Evolutionary conservation across 2,113 vertebrate genomes (phyloP).

Genomic region (Sterna hirundo): DNA sequence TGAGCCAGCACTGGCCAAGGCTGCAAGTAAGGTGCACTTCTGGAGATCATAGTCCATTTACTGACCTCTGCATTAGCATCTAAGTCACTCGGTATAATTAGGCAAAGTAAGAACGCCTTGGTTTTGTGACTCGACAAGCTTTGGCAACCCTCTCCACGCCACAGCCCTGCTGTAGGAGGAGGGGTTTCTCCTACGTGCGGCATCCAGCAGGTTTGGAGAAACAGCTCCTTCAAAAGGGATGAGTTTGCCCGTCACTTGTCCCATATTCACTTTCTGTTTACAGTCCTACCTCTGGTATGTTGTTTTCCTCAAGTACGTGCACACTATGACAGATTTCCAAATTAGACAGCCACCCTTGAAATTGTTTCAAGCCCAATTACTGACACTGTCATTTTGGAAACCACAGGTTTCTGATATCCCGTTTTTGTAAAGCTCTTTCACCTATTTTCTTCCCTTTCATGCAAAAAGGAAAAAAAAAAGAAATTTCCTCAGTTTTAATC

Average conservation of each 20-base stretch:
- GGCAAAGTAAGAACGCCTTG: neutral
- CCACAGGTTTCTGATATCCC: neutral
- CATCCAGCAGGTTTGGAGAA: neutral
- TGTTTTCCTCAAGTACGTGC: neutral
- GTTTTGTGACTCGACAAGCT: neutral
- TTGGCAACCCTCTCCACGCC: neutral
- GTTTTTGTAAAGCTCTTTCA: neutral
- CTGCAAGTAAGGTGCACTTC: neutral
- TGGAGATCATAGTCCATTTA: neutral
- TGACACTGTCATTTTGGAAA: neutral
- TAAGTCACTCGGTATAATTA: neutral
- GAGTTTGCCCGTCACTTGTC: neutral
- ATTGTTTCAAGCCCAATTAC: neutral
- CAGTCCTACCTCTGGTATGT: neutral
- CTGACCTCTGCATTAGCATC: neutral
- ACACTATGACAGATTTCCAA: neutral
- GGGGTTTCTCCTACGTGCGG: neutral
- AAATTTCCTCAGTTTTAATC: neutral
- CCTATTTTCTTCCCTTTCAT: neutral
- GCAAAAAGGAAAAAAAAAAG: neutral
- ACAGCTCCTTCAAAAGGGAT: neutral
- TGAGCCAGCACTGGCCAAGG: accelerated
- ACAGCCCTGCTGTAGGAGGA: neutral
- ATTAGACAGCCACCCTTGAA: neutral
- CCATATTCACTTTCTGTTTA: neutral